These are phyloP conservation scores for Pseudorasbora parva DNA, from an alignment of 2,113 vertebrate genomes.

Conservation along the genomic window DNA sequence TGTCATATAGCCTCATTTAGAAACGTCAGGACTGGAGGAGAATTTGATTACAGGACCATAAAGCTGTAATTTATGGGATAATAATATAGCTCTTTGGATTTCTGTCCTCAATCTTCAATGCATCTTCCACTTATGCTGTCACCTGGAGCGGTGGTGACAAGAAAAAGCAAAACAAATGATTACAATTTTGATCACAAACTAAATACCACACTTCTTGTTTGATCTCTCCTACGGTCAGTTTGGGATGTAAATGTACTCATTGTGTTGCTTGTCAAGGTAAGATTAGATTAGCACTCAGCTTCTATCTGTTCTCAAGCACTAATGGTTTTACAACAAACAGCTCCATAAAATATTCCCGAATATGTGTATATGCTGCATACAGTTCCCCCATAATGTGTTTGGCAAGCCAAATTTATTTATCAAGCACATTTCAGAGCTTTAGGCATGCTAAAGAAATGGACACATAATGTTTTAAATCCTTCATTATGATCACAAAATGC, in stretches of 20 bases:
- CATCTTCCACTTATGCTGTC: constrained; percentile 4
- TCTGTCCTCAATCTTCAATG: not conserved
- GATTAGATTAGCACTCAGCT: not conserved
- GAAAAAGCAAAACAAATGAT: constrained; percentile 7
- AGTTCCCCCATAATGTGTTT: not conserved
- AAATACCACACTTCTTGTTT: not conserved
- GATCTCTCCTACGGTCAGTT: constrained; percentile 9
- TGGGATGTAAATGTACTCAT: constrained; percentile 3
- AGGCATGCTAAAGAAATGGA: not conserved
- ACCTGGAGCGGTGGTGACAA: constrained; percentile 12
- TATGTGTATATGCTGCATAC: not conserved
- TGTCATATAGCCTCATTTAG: constrained; percentile 8
- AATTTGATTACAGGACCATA: constrained; percentile 4
- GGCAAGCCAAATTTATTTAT: not conserved
- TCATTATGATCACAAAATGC: not conserved
- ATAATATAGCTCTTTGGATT: constrained; percentile 4
- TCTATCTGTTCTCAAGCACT: not conserved
- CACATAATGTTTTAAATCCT: not conserved
- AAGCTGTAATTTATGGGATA: constrained; percentile 21
- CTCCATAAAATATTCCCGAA: not conserved
- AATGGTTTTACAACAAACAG: not conserved
- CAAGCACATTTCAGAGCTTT: not conserved
- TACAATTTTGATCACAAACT: constrained; percentile 9
- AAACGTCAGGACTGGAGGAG: not conserved
- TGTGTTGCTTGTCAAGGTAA: not conserved